phyloP scores from a whole-genome alignment of 1,140 invertebrate genomes.

The Platorchestia sp. region DNA sequence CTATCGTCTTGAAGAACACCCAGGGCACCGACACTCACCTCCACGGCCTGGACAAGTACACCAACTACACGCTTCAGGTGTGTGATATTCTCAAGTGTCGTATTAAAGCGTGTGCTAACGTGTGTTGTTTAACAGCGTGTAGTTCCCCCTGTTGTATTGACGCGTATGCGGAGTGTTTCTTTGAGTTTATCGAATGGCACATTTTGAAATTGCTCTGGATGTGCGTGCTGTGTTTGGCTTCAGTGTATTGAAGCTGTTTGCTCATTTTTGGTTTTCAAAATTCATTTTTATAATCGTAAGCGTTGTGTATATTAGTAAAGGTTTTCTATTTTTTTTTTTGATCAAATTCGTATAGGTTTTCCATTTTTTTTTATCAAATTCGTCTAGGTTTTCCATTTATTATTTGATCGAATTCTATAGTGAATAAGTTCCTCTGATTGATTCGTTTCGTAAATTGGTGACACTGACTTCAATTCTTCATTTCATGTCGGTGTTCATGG shows the following conservation, averaged over 20 bases:
- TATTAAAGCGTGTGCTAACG: background rate
- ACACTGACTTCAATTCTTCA: background rate
- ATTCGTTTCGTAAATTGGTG: no score
- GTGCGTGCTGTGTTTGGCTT: background rate
- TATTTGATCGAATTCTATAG: no score
- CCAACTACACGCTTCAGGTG: slow-evolving; percentile 94
- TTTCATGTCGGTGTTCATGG: background rate
- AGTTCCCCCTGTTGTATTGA: no score
- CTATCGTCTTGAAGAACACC: slow-evolving; percentile 90
- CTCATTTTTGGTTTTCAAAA: background rate
- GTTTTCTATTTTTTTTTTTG: no score
- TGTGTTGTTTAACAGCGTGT: no score
- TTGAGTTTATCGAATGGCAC: background rate
- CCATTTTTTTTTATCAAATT: no score
- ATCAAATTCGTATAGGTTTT: no score
- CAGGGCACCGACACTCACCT: slow-evolving; percentile 90
- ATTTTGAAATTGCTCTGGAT: background rate
- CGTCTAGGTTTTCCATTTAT: no score
- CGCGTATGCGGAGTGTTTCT: background rate
- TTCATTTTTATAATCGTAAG: no score
- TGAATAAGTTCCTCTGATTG: no score
- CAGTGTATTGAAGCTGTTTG: background rate
- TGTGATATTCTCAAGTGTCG: background rate
- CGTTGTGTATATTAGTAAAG: no score
- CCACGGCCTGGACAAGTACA: slow-evolving; percentile 93